Evolutionary conservation across 2,888 invertebrate species (phyloP), one percentile per base, ranked within the genome.

Genomic region (Caenorhabditis sinica): DNA sequence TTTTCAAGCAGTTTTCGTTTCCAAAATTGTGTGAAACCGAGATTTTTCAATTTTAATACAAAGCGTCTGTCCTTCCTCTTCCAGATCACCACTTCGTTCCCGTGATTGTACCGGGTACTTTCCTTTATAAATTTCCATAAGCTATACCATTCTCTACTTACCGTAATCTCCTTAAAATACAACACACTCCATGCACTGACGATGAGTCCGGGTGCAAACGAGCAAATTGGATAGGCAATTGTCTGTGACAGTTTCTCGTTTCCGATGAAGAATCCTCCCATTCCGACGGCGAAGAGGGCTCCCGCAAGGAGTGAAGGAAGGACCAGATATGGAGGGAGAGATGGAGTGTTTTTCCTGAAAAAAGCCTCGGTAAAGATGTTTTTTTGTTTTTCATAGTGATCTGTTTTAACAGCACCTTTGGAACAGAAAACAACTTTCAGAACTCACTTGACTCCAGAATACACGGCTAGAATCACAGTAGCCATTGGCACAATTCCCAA

Each of bases 171-270:
- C 84, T 91, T 92, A 89, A 94, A 94, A 74, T 93, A 90, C 45
- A 93, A 79, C 3, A 94, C 93, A 65, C 94, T 93, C 93, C 94
- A 93, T 17, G 93, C 66, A 1, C 93, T 92, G 20, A 93, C 93
- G 28, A 94, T 90, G 20, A 93, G 91, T 15, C 92, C 93, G 2
- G 94, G 94, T 13, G 93, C 86, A 87, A 93, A 93, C 13, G 93
- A 92, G 8, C 94, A 92, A 61, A 94, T 93, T n/a, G 94, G 94
- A 86, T 93, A 94, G 71, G 93, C 93, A 66, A 94, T 93, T n/a
- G 94, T 90, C 86, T 93, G 93, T 1, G 93, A 93, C 25, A 94
- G 89, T 3, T 90, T 90, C 77, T 93, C 92, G 86, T 94, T 94
- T 60, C 94, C 93, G 3, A 94, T 89, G 89, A 94, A 93, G 92